A percentile compares a stretch with the other conserved stretches of the same genome.
These are phyloP conservation scores for Itoplectis maculator DNA, from an alignment of 2,888 invertebrate genomes.

Conservation along the genomic window DNA sequence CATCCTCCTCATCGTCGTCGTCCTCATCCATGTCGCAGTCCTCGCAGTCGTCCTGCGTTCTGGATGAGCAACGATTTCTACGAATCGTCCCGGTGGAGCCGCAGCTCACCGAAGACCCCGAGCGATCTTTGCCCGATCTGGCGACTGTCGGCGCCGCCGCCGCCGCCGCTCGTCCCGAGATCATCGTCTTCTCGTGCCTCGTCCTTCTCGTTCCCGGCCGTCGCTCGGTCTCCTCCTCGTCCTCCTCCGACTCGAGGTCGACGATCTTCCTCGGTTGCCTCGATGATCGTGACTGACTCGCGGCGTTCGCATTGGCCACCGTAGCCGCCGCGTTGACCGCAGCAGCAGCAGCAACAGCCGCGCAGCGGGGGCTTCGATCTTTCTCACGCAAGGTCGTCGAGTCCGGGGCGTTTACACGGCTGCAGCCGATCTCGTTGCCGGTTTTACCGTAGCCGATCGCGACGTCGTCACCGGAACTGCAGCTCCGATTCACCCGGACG, in stretches of 20 bases:
- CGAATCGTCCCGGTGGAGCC: conserved; percentile 73
- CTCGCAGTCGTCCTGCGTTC: conserved; percentile 56
- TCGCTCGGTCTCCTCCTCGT: conserved; percentile 49
- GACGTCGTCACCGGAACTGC: conserved; percentile 15
- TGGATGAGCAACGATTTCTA: conserved; percentile 72
- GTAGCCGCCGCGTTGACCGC: conserved; percentile 18
- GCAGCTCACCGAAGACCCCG: conserved; percentile 45
- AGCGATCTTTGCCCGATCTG: conserved; percentile 59
- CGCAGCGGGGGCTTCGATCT: conserved; percentile 59
- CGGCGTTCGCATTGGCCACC: conserved; percentile 25
- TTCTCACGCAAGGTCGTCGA: conserved; percentile 62
- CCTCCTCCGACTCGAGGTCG: conserved; percentile 69
- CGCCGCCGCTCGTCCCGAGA: conserved; percentile 31
- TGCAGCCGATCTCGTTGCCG: conserved; percentile 37
- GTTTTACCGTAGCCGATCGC: conserved; percentile 40
- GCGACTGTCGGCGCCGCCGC: too few species aligned
- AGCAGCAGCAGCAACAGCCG: too few species aligned
- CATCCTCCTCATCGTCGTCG: conserved; percentile 46
- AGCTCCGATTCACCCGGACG: conserved; percentile 24
- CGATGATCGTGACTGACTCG: conserved; percentile 52
- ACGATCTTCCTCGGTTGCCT: conserved; percentile 46
- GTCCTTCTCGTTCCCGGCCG: conserved; percentile 44
- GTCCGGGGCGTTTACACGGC: conserved; percentile 32
- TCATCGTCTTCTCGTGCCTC: conserved; percentile 55
- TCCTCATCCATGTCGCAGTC: conserved; percentile 16